A percentile compares a stretch with the other conserved stretches of the same genome.
Evolutionary conservation across 2,797 vertebrate species (phyloP).

Genomic region (Amblyopsis hoosieri): DNA sequence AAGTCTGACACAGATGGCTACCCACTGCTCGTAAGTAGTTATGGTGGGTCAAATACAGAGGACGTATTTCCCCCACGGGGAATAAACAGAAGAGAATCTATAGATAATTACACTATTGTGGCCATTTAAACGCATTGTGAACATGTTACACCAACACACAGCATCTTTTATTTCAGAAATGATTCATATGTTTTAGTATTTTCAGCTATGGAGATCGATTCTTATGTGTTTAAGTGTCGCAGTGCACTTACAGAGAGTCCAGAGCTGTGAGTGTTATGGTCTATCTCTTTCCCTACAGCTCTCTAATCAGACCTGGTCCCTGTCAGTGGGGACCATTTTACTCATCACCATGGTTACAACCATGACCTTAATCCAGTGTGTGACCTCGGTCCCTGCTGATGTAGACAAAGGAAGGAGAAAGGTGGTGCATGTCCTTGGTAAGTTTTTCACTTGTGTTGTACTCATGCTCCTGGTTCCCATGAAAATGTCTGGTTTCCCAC

Average conservation of each 20-base stretch:
- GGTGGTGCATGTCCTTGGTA: constrained; percentile 92
- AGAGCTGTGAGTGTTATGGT: not conserved
- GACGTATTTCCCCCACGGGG: too few relatives aligned
- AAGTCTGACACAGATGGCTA: too few relatives aligned
- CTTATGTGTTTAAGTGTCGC: not conserved
- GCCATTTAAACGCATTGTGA: not conserved
- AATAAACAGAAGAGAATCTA: not conserved
- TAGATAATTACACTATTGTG: not conserved
- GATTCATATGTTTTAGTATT: not conserved
- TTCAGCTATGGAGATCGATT: too few relatives aligned
- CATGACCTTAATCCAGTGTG: constrained; percentile 56
- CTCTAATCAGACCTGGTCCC: constrained; percentile 33
- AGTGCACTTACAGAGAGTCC: not conserved
- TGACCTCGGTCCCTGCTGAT: constrained; percentile 52
- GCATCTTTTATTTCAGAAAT: not conserved
- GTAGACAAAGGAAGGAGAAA: constrained; percentile 82
- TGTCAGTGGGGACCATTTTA: constrained; percentile 37
- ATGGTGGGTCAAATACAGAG: too few relatives aligned
- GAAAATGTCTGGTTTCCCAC: too few relatives aligned
- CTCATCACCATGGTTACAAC: constrained; percentile 40
- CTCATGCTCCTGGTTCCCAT: not conserved
- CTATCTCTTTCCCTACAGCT: constrained; percentile 43
- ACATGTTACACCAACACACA: not conserved
- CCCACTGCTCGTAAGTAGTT: too few relatives aligned
- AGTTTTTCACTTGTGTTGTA: constrained; percentile 39